phyloP scores from a whole-genome alignment of 2,113 vertebrate species.

The Lampris megalopsis region DNA sequence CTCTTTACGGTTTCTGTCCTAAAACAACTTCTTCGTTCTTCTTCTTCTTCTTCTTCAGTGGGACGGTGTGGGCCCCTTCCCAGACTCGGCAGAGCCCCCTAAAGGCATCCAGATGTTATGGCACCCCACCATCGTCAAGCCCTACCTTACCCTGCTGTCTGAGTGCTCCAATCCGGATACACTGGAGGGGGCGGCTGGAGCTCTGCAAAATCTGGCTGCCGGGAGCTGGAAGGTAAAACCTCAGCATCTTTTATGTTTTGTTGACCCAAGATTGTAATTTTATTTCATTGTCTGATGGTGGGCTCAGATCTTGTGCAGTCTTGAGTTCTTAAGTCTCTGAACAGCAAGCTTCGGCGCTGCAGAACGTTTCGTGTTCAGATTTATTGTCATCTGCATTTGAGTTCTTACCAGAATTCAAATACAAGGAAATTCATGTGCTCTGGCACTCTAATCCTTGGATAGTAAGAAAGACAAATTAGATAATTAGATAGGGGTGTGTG shows the following conservation, averaged over 20 bases:
- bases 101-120: slow-evolving; percentile 98
- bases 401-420: too few species aligned
- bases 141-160: slow-evolving; percentile 97
- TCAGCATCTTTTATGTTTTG: slow-evolving; percentile 1
- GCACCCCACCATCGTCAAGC: slow-evolving; percentile 98
- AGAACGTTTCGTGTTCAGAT: too few species aligned
- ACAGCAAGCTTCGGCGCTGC: too few species aligned
- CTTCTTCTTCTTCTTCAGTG: slow-evolving; percentile 84
- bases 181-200: slow-evolving; percentile 95
- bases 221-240: slow-evolving; percentile 96
- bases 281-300: background rate
- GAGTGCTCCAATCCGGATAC: slow-evolving; percentile 98
- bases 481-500: too few species aligned
- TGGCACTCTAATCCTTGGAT: too few species aligned
- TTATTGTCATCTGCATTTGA: too few species aligned
- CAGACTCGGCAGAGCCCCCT: slow-evolving; percentile 94
- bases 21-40: background rate
- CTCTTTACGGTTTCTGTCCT: too few species aligned
- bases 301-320: too few species aligned
- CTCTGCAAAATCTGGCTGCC: slow-evolving; percentile 96
- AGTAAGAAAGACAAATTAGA: too few species aligned
- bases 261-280: slow-evolving; percentile 31
- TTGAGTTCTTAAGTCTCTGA: too few species aligned
- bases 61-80: slow-evolving; percentile 96
- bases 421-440: too few species aligned